A percentile compares a stretch with the other conserved stretches of the same genome.
Conservation (phyloP, 2,888 invertebrate species). For the Cacoxenus indagator region DNA sequence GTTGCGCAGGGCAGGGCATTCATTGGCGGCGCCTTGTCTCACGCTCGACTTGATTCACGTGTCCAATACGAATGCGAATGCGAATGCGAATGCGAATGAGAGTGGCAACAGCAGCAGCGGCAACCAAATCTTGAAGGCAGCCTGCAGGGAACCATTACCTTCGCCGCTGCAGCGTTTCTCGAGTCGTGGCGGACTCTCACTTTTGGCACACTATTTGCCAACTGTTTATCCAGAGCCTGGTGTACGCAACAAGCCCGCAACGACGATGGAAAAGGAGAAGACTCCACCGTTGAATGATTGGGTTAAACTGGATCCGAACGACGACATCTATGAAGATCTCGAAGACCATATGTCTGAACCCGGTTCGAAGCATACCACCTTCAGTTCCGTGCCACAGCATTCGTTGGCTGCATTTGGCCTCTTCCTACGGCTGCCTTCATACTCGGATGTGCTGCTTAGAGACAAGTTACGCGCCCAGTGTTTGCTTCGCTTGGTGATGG, state of each 20-base stretch:
- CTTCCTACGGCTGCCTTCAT: constrained; percentile 89
- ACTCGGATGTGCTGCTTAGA: constrained; percentile 88
- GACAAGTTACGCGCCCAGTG: constrained; percentile 89
- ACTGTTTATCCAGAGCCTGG: constrained; percentile 87
- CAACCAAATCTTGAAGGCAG: constrained; percentile 56
- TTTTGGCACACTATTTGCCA: constrained; percentile 90
- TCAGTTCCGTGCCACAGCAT: constrained; percentile 86
- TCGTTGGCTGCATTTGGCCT: constrained; percentile 92
- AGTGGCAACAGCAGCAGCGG: constrained; percentile 25
- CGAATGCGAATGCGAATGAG: constrained; percentile 15
- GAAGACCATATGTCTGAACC: constrained; percentile 73
- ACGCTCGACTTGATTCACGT: constrained; percentile 58
- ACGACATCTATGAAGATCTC: constrained; percentile 76
- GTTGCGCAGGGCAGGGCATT: constrained; percentile 72
- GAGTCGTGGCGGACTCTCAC: constrained; percentile 87
- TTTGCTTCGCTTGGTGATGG: constrained; percentile 86
- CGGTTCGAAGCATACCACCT: constrained; percentile 72
- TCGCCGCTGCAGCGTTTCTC: constrained; percentile 87
- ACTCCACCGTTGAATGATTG: constrained; percentile 69
- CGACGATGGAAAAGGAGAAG: constrained; percentile 69
- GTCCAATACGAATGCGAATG: constrained; percentile 22
- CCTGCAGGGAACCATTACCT: constrained; percentile 66
- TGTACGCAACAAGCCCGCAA: constrained; percentile 73
- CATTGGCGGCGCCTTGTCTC: constrained; percentile 73
- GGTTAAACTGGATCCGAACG: constrained; percentile 74